Percentiles rank a stretch among this genome's conserved stretches.
phyloP scores from a whole-genome alignment of 2,797 vertebrate genomes.

The Mallotus villosus region DNA sequence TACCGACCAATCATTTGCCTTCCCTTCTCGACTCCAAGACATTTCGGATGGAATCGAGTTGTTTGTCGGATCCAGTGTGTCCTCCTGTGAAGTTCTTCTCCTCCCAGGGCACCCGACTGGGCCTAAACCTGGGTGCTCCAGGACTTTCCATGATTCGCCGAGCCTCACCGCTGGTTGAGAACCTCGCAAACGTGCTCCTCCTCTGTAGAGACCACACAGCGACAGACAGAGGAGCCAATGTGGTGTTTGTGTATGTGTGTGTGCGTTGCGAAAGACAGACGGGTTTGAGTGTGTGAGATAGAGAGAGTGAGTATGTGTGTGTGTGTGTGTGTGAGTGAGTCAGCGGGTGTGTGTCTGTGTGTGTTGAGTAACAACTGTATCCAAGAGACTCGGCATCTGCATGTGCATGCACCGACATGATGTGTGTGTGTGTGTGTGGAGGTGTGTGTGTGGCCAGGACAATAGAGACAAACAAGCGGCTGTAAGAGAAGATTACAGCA shows the following conservation, averaged over 20 bases:
- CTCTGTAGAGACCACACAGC: background rate
- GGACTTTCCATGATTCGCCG: slow-evolving; percentile 21
- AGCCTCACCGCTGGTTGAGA: slow-evolving; percentile 29
- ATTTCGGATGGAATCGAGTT: slow-evolving; percentile 1
- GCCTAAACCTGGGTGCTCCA: slow-evolving; percentile 15
- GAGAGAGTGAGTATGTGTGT: slow-evolving; percentile 5
- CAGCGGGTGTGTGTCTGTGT: background rate
- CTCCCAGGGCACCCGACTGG: slow-evolving; percentile 6
- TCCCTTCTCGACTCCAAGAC: slow-evolving; percentile 33
- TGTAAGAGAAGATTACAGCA: too few relatives aligned
- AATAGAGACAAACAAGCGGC: too few relatives aligned
- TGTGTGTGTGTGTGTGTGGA: too few relatives aligned
- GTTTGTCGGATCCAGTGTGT: background rate
- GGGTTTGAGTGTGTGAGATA: slow-evolving; percentile 11
- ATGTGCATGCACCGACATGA: too few relatives aligned
- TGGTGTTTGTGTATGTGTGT: slow-evolving; percentile 5
- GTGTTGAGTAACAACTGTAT: too few relatives aligned
- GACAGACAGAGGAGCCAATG: background rate
- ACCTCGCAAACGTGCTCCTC: slow-evolving; percentile 29
- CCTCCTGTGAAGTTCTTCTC: slow-evolving; percentile 34
- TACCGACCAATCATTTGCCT: too few relatives aligned
- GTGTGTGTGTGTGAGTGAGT: background rate
- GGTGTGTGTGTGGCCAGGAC: too few relatives aligned
- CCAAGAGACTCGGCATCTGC: too few relatives aligned
- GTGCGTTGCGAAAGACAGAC: background rate